Percentiles rank a stretch among this genome's conserved stretches.
Conservation (phyloP, 2,113 vertebrate species). For the Haliaeetus leucogaster region DNA sequence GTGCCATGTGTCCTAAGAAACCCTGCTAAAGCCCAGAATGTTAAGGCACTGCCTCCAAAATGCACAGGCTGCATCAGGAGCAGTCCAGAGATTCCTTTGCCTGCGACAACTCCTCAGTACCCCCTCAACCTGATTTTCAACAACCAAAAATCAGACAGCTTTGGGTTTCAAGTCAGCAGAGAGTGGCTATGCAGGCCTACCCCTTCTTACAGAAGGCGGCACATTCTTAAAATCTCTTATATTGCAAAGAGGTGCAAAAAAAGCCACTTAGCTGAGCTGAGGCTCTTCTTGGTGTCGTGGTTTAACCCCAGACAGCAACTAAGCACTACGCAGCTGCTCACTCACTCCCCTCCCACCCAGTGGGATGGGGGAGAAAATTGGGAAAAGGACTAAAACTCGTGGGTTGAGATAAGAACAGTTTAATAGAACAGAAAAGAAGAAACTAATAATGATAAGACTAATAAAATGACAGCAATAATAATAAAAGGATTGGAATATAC, state of each 20-base stretch:
- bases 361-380: too few species aligned
- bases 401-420: too few species aligned
- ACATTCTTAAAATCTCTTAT: neutral
- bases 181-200: neutral
- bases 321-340: too few species aligned
- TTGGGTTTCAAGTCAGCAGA: neutral
- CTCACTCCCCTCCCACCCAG: too few species aligned
- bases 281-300: neutral
- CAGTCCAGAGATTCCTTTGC: neutral
- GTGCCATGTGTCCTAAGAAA: neutral
- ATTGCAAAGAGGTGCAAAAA: neutral
- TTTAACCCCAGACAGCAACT: too few species aligned
- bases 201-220: too few species aligned
- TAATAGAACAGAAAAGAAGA: too few species aligned
- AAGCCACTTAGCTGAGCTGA: neutral
- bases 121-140: neutral
- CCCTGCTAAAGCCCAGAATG: neutral
- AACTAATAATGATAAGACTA: too few species aligned
- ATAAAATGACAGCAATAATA: too few species aligned
- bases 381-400: too few species aligned
- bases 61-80: neutral
- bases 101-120: neutral
- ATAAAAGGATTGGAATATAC: too few species aligned
- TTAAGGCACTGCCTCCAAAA: neutral
- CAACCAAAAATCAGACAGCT: neutral